Evolutionary conservation across 2,113 vertebrate species (phyloP).

Genomic region (Dasypus novemcinctus): DNA sequence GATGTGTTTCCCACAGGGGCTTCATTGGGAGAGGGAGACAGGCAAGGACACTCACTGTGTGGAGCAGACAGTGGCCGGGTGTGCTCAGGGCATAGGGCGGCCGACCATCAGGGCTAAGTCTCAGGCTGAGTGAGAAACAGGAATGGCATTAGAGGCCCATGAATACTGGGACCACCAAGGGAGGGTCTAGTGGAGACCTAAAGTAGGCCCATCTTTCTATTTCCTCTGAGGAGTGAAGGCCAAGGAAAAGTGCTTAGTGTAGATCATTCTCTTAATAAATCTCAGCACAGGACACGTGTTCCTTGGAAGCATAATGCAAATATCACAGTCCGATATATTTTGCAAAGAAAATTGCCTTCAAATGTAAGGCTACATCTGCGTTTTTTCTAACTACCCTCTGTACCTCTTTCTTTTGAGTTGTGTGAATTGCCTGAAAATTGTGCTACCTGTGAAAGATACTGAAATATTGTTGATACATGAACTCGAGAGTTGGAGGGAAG

Average conservation of each 20-base stretch:
- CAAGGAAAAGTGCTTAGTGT: rapidly evolving
- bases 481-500: not conserved
- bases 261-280: no score
- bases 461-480: not conserved
- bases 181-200: not conserved
- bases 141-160: not conserved
- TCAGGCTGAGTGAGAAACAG: not conserved
- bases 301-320: not conserved
- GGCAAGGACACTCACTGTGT: not conserved
- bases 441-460: not conserved
- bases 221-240: not conserved
- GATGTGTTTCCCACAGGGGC: not conserved
- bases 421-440: not conserved
- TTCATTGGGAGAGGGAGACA: not conserved
- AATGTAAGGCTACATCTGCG: rapidly evolving
- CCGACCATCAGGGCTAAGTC: not conserved
- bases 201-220: no score
- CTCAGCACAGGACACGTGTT: rapidly evolving
- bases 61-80: no score
- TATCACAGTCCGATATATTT: not conserved
- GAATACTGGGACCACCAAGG: not conserved
- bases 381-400: not conserved
- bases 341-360: not conserved
- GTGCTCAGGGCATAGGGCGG: not conserved
- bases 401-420: not conserved